Base-by-base conservation (phyloP, 53 echinoderm and acorn worm species). In the Stichopus horrens region DNA sequence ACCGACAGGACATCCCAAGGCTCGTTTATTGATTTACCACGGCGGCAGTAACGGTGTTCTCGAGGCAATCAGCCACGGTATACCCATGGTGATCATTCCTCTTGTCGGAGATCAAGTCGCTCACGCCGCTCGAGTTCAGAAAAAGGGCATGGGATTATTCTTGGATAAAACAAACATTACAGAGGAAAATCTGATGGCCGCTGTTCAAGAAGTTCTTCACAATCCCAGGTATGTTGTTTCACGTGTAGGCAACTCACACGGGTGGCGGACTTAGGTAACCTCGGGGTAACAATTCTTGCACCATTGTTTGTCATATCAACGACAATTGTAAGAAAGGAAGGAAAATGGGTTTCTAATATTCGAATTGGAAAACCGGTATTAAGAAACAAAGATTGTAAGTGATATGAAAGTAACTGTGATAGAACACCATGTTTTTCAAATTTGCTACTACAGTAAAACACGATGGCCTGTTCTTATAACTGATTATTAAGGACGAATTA, bases 41-140 rank as follows among this genome's bases (percentile, higher is more conserved):
- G 85, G 85, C 16, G 85, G 85, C 2, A 85, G 85, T 67, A 57
- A 85, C 59, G 85, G 85, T 11, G 85, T 85, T 11, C 8, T 53
- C 21, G 85, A 85, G 20, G 85, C 85, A 22, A 59, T 85, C 9
- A 65, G 66, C 20, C 85, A 85, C 51, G 85, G 63, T 9, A 67
- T 85, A 20, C 85, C 85, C 4, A 85, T 85, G 68, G 58, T 85
- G n/a, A 85, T 85, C 23, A 85, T 85, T 66, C 85, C 85, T 52
- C 51, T 85, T 13, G 22, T 52, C 52, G 85, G 68, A 18, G 85
- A 85, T 52, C 85, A 85, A 52, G 14, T 11, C 13, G 52, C 37
- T 20, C 85, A 63, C 20, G 85, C 63, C 52, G 85, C 58, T 16
- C 23, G 37, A 23, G 37, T 85, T 8, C 66, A 85, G 51, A 66